A percentile compares a stretch with the other conserved stretches of the same genome.
These are phyloP conservation scores for Apostichopus japonicus DNA, from an alignment of 35 echinoderm and acorn worm genomes.

Conservation along the genomic window DNA sequence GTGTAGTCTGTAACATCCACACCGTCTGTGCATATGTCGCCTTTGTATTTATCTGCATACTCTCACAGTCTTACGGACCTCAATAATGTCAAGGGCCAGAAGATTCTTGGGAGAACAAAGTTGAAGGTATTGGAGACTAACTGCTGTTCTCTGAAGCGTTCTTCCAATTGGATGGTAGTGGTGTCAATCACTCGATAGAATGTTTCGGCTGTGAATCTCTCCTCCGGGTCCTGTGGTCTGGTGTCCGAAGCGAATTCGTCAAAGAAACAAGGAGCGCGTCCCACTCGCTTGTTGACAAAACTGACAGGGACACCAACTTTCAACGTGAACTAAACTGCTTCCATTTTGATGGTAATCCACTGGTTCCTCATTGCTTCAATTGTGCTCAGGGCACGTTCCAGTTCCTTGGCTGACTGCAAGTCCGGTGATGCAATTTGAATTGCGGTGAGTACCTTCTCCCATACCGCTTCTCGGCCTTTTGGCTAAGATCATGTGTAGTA, in stretches of 20 bases:
- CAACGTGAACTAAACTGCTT: slow-evolving; percentile 28
- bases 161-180: background rate
- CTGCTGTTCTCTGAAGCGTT: background rate
- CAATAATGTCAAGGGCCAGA: too few species aligned
- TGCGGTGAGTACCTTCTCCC: slow-evolving; percentile 41
- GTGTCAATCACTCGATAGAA: slow-evolving; percentile 3
- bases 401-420: slow-evolving; percentile 34
- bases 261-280: slow-evolving; percentile 42
- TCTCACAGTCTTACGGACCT: too few species aligned
- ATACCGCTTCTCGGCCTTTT: too few species aligned
- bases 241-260: slow-evolving; percentile 35
- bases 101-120: slow-evolving; percentile 1
- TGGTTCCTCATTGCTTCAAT: slow-evolving; percentile 12
- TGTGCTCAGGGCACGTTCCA: slow-evolving; percentile 21
- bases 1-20: slow-evolving; percentile 32
- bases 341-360: slow-evolving; percentile 38
- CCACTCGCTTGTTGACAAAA: slow-evolving; percentile 48
- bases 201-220: slow-evolving; percentile 1
- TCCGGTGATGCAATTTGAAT: slow-evolving; percentile 35
- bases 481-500: too few species aligned
- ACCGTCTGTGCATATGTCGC: too few species aligned
- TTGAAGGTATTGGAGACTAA: background rate
- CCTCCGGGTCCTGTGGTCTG: slow-evolving; percentile 8
- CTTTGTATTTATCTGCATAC: too few species aligned
- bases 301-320: slow-evolving; percentile 46